Base-by-base conservation (phyloP, 2,797 vertebrate genomes). In the Platyrinchus mystaceus region DNA sequence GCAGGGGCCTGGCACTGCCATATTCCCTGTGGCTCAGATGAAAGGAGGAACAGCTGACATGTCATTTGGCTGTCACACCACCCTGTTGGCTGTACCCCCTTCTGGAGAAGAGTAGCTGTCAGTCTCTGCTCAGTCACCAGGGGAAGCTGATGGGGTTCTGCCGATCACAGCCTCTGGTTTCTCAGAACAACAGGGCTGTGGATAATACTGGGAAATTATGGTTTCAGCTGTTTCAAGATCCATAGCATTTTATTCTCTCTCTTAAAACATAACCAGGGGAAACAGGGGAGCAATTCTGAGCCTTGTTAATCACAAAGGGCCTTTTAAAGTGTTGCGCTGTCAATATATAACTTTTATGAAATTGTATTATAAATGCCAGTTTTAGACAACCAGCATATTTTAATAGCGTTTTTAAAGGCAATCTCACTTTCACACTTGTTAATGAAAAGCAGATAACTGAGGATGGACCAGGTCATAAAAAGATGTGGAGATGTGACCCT, bases 271-370 rank as follows among this genome's bases (percentile, higher is more conserved):
- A 97, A 94, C 93, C 96, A 95, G 76, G 92, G 94, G 96, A 97
- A 97, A 93, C 97, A 95, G 75, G 95, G 96, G 97, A 97, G 93
- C 59, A 95, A 96, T 98, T 97, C 89, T 66, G 80, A 97, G 91
- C 95, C 96, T 96, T 97, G 96, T 98, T 98, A 97, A 97, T 97
- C 97, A 97, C 94, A 95, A 94, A 93, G 66, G 78, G 80, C 93
- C 97, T 96, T 97, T 97, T 96, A 97, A 97, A 97, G 92, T 41
- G 71, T 92, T 79, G 50, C 70, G 84, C 91, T 94, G 94, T 97
- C 74, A 81, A 84, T 97, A 97, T 94, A 97, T 96, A 97, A 97
- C 94, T 97, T 97, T 22, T 91, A 96, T 89, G 93, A 95, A 97
- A 97, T 78, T 94, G 90, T 94, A 93, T 95, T 96, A 95, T 96